A percentile compares a stretch with the other conserved stretches of the same genome.
Conservation (phyloP, 2,797 vertebrate genomes). For the Eutrigla gurnardus region DNA sequence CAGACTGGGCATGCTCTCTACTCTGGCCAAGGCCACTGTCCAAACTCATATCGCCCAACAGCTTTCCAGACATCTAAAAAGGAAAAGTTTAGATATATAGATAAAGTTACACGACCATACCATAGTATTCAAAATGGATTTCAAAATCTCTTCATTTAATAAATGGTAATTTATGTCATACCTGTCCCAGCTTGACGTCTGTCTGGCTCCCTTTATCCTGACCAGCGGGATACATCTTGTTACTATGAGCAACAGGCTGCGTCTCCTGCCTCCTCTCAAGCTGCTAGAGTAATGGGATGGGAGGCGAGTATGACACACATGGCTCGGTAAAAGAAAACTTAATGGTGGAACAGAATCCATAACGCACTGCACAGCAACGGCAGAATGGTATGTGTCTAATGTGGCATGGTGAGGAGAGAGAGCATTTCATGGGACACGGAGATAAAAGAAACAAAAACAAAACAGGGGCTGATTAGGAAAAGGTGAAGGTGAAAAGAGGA, state of each 20-base stretch:
- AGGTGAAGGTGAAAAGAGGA: constrained; percentile 65
- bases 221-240: constrained; percentile 19
- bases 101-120: neutral
- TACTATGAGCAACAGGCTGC: constrained; percentile 18
- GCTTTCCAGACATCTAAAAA: constrained; percentile 44
- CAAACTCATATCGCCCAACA: constrained; percentile 31
- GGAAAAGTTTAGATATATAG: constrained; percentile 3
- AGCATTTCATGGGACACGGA: constrained; percentile 80
- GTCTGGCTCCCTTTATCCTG: constrained; percentile 65
- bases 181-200: constrained; percentile 62
- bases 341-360: constrained; percentile 86
- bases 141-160: neutral
- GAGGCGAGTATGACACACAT: constrained; percentile 85
- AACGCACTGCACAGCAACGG: constrained; percentile 83
- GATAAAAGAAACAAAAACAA: constrained; percentile 62
- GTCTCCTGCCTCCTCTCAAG: constrained; percentile 60
- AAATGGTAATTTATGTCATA: constrained; percentile 46
- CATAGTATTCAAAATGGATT: neutral
- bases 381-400: constrained; percentile 87
- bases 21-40: constrained; percentile 50
- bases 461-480: constrained; percentile 79
- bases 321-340: constrained; percentile 86
- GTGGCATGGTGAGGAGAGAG: constrained; percentile 76
- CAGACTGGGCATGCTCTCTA: constrained; percentile 60
- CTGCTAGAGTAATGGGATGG: constrained; percentile 89